These are phyloP conservation scores for Leptobrachium leishanense DNA, from an alignment of 2,113 vertebrate species.

Conservation along the genomic window DNA sequence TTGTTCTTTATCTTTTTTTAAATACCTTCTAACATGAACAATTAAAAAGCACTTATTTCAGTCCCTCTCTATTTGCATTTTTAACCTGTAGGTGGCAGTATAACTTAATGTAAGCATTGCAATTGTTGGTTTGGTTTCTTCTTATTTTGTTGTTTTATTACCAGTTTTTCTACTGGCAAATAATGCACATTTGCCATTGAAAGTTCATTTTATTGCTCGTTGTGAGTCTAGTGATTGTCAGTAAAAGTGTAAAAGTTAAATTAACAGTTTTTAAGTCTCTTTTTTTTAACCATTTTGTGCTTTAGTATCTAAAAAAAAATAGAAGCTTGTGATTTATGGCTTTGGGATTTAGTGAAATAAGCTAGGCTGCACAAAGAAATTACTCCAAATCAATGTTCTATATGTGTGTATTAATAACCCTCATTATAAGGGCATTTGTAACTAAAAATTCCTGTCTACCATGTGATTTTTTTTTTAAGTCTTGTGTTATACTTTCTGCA, in stretches of 20 bases:
- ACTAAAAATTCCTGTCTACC: slow-evolving; percentile 9
- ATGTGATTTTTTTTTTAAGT: slow-evolving; percentile 15
- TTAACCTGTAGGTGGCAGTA: slow-evolving; percentile 45
- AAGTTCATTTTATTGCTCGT: not conserved
- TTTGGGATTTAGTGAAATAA: not conserved
- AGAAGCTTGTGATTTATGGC: not conserved
- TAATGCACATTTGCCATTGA: not conserved
- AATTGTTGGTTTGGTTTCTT: not conserved
- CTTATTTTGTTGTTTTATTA: no score
- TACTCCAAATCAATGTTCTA: slow-evolving; percentile 16
- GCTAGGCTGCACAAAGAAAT: not conserved
- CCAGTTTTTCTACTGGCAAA: not conserved
- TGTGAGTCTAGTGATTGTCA: not conserved
- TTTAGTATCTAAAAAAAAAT: not conserved
- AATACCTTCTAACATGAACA: no score
- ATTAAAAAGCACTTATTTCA: not conserved
- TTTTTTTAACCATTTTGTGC: not conserved
- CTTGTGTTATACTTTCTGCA: slow-evolving; percentile 25
- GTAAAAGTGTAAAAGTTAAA: not conserved
- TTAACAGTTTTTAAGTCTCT: not conserved
- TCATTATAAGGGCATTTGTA: slow-evolving; percentile 17
- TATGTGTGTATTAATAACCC: slow-evolving; percentile 19
- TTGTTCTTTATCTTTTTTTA: no score
- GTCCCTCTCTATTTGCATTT: not conserved
- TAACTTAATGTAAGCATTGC: slow-evolving; percentile 8